Conservation (phyloP, 2,113 vertebrate genomes). For the Aldabrachelys gigantea region DNA sequence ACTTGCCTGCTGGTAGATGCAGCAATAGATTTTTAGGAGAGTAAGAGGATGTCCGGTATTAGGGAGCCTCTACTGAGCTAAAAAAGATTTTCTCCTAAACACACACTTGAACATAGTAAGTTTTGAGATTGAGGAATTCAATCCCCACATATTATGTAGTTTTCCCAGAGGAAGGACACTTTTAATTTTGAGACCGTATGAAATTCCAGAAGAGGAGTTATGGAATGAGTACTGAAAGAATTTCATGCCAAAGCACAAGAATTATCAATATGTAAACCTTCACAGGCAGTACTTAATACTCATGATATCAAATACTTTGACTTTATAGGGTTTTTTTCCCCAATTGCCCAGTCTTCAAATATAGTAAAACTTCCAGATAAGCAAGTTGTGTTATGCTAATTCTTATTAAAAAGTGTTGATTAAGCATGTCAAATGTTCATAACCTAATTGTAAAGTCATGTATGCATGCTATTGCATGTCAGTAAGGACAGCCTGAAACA, state of each 20-base stretch:
- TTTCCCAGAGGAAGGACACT: slow-evolving; percentile 11
- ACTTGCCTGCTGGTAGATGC: not conserved
- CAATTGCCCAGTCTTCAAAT: slow-evolving; percentile 44
- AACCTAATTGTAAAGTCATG: slow-evolving; percentile 27
- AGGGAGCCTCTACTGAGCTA: not conserved
- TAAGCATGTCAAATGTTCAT: not conserved
- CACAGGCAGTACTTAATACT: slow-evolving; percentile 62
- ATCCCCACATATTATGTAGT: not conserved
- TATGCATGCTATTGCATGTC: not conserved
- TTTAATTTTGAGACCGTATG: slow-evolving; percentile 36
- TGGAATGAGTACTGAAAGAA: slow-evolving; percentile 68
- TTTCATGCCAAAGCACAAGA: slow-evolving; percentile 68
- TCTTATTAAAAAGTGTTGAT: slow-evolving; percentile 14
- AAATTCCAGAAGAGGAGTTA: slow-evolving; percentile 70
- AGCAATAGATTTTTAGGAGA: not conserved
- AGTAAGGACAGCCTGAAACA: not conserved
- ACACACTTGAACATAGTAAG: not conserved
- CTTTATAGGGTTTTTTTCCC: slow-evolving; percentile 34
- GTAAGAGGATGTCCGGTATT: not conserved
- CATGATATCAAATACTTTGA: slow-evolving; percentile 61
- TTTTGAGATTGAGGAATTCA: slow-evolving; percentile 1
- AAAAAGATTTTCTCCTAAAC: not conserved
- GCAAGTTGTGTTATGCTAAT: slow-evolving; percentile 24
- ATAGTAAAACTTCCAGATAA: not conserved
- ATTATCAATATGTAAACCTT: slow-evolving; percentile 72